Conservation (phyloP, 1,140 invertebrate species). For the Acyrthosiphon pisum region DNA sequence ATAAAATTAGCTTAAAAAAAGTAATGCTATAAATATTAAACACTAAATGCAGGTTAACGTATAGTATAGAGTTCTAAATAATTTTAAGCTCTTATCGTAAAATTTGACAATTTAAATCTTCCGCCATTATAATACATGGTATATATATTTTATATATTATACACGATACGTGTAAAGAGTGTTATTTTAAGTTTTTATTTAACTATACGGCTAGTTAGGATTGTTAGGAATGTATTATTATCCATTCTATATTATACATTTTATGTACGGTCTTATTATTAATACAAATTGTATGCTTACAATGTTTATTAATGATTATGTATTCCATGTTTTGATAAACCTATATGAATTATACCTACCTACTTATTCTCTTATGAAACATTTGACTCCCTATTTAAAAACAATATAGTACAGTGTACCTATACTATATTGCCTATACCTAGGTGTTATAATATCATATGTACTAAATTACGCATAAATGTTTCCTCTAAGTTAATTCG, state of each 20-base stretch:
- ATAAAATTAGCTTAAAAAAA: background rate
- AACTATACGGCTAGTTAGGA: background rate
- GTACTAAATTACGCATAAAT: constrained; percentile 17
- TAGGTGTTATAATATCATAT: background rate
- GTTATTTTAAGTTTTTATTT: background rate
- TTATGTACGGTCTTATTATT: background rate
- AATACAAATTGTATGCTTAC: background rate
- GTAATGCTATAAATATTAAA: background rate
- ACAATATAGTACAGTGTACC: background rate
- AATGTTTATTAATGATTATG: background rate
- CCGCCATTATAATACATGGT: background rate
- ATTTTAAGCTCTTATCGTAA: background rate
- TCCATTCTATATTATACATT: background rate
- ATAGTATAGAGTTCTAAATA: background rate
- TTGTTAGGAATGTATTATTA: background rate
- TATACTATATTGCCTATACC: background rate
- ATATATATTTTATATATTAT: too few relatives aligned
- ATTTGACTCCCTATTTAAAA: background rate
- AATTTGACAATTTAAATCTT: background rate
- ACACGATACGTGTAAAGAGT: background rate
- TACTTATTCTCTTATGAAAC: background rate
- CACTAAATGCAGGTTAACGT: background rate
- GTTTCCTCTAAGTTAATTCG: background rate
- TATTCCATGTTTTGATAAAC: background rate
- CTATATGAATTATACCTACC: background rate